phyloP scores from a whole-genome alignment of 2,888 invertebrate genomes.

The Leptodirus hochenwartii region DNA sequence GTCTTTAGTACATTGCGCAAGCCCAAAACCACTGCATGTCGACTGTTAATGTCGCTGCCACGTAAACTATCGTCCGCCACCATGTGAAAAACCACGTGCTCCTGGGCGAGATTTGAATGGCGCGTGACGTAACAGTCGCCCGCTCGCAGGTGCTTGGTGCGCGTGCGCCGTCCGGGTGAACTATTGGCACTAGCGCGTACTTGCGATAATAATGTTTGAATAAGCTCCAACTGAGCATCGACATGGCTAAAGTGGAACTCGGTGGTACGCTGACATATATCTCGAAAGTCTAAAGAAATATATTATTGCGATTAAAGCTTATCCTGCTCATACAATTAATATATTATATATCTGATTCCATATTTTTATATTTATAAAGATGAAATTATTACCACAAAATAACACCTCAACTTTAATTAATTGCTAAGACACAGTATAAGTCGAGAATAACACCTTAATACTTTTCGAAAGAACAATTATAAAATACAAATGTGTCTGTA shows the following conservation, averaged over 20 bases:
- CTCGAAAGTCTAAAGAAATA: conserved; percentile 38
- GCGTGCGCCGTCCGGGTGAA: conserved; percentile 15
- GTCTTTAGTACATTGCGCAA: conserved; percentile 87
- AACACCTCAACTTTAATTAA: too few relatives aligned
- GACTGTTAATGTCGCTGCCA: conserved; percentile 75
- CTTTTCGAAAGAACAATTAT: background rate
- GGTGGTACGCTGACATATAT: conserved; percentile 59
- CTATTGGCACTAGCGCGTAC: conserved; percentile 15
- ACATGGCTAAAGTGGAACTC: conserved; percentile 89
- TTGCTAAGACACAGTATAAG: too few relatives aligned
- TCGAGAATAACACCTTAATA: too few relatives aligned
- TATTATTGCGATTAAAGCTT: background rate
- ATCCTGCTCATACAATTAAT: too few relatives aligned
- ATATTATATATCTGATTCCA: too few relatives aligned
- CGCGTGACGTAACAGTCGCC: conserved; percentile 75
- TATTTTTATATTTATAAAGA: too few relatives aligned
- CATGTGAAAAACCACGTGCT: conserved; percentile 91
- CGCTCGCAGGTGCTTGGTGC: conserved; percentile 48
- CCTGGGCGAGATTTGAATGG: conserved; percentile 88
- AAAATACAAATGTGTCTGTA: background rate
- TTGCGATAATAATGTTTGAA: conserved; percentile 24
- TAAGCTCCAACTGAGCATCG: conserved; percentile 66
- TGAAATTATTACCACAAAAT: too few relatives aligned
- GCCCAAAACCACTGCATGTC: conserved; percentile 89
- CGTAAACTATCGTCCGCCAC: conserved; percentile 60